These are phyloP conservation scores for Electrophaes corylata DNA, from an alignment of 2,888 invertebrate genomes.

Conservation along the genomic window DNA sequence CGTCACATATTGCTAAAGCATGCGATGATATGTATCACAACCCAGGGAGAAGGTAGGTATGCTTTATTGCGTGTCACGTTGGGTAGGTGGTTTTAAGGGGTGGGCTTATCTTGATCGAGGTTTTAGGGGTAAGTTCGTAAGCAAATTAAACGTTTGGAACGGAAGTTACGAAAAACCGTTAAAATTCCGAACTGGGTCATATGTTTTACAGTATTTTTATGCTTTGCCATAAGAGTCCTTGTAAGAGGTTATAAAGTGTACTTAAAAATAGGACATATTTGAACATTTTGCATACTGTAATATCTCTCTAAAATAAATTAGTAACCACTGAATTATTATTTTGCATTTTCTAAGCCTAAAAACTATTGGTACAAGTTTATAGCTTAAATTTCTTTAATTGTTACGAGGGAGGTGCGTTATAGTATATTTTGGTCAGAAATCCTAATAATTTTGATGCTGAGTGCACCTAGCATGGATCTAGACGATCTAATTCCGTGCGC, in stretches of 20 bases:
- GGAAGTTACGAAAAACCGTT: constrained; percentile 7
- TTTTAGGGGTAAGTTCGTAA: constrained; percentile 17
- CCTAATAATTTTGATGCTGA: not conserved
- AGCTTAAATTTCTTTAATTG: too few species aligned
- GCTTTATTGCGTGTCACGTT: constrained; percentile 23
- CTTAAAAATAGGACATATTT: too few species aligned
- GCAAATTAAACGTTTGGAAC: constrained; percentile 17
- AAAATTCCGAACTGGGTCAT: constrained; percentile 6
- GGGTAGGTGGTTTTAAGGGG: constrained; percentile 6
- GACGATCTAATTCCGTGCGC: constrained; percentile 33
- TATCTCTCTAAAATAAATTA: too few species aligned
- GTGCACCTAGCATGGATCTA: constrained; percentile 10
- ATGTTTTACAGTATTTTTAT: constrained; percentile 8
- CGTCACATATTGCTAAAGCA: not conserved
- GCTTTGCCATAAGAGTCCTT: too few species aligned
- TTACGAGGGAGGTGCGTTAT: too few species aligned
- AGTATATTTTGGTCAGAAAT: too few species aligned
- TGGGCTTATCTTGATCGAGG: constrained; percentile 14
- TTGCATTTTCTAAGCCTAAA: too few species aligned
- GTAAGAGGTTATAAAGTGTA: too few species aligned
- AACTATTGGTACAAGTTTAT: too few species aligned
- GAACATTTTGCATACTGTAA: too few species aligned
- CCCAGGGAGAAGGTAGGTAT: not conserved
- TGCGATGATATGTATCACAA: not conserved
- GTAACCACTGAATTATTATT: too few species aligned